Conservation (phyloP, 2,113 vertebrate genomes). For the Hyla sarda region DNA sequence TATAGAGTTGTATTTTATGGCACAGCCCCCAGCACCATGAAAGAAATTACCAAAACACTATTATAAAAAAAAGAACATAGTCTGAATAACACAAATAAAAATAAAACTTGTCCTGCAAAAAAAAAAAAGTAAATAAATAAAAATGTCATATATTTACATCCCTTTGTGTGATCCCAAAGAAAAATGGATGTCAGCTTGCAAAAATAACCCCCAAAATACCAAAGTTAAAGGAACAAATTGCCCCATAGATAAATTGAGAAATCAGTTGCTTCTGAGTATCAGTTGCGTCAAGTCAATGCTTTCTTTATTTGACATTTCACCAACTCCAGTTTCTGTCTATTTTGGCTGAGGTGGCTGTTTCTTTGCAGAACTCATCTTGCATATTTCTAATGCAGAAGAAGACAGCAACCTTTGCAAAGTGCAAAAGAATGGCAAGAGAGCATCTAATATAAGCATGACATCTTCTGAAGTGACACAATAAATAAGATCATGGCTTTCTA, state of each 20-base stretch:
- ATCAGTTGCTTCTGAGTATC: background rate
- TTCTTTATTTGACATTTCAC: background rate
- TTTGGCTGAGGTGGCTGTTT: constrained; percentile 67
- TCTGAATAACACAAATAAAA: too few species aligned
- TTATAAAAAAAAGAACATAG: too few species aligned
- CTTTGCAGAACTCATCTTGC: constrained; percentile 55
- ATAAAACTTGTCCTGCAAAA: too few species aligned
- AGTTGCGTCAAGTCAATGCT: background rate
- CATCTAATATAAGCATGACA: constrained; percentile 62
- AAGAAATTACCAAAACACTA: too few species aligned
- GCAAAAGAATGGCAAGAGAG: background rate
- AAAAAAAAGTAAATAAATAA: too few species aligned
- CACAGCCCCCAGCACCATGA: too few species aligned
- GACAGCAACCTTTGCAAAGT: constrained; percentile 22
- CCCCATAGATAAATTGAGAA: background rate
- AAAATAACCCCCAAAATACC: background rate
- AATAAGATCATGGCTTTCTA: constrained; percentile 60
- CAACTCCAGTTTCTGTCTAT: background rate
- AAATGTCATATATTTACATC: too few species aligned
- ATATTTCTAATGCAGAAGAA: constrained; percentile 65
- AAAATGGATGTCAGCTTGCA: background rate
- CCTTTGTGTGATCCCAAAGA: too few species aligned
- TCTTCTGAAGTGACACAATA: constrained; percentile 26
- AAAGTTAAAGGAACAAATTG: background rate
- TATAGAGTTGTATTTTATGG: too few species aligned